phyloP scores from a whole-genome alignment of 2,113 vertebrate species.

The Pseudorectes ferrugineus region DNA sequence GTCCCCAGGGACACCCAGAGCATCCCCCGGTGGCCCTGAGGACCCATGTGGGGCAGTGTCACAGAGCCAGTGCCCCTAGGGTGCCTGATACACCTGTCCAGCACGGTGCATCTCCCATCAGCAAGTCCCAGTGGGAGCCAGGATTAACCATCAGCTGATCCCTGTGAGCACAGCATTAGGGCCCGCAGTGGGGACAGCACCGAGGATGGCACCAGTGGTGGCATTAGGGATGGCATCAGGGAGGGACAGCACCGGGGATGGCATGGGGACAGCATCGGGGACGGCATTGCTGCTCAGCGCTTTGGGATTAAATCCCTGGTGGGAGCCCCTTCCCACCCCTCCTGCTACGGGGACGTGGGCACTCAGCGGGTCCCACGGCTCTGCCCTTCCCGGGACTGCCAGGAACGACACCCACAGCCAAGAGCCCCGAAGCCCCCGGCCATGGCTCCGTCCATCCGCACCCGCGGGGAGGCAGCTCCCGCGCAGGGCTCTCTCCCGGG shows the following conservation, averaged over 20 bases:
- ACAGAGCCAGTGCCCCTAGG: not conserved
- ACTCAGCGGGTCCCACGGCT: accelerated
- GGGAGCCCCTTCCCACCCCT: not conserved
- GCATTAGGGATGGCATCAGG: not conserved
- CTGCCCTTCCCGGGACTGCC: not conserved
- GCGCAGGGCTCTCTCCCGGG: not conserved
- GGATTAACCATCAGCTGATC: not conserved
- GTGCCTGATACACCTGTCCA: not conserved
- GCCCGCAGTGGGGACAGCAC: not conserved
- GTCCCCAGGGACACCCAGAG: not conserved
- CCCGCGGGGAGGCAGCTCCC: not conserved
- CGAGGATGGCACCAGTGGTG: not conserved
- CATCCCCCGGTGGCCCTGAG: not conserved
- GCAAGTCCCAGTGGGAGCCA: not conserved
- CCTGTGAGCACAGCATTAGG: not conserved
- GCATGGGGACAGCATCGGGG: not conserved
- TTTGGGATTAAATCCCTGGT: not conserved
- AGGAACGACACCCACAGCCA: not conserved
- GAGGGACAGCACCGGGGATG: not conserved
- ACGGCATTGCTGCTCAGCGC: accelerated
- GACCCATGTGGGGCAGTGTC: accelerated
- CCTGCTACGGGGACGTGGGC: not conserved
- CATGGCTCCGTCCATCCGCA: accelerated
- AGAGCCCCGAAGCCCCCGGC: accelerated
- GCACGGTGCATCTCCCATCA: accelerated